phyloP scores from a whole-genome alignment of 2,113 vertebrate species.

The Lagopus muta region DNA sequence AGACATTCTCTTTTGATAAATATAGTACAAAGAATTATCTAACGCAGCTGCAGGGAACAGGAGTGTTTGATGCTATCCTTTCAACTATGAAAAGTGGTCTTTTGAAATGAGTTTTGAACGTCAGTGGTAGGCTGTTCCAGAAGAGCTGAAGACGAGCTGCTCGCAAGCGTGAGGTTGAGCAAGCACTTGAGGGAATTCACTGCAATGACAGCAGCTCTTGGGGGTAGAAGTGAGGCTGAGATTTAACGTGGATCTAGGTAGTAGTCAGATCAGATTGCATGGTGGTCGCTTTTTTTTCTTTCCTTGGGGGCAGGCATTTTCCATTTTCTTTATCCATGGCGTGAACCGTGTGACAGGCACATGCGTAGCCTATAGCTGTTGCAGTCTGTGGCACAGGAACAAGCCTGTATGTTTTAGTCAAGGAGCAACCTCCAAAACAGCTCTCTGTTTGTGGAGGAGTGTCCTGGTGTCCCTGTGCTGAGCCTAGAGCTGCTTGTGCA shows the following conservation, averaged over 20 bases:
- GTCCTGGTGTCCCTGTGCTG: background rate
- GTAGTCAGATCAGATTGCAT: background rate
- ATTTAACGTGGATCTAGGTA: background rate
- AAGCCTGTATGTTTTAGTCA: background rate
- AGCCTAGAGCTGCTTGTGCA: background rate
- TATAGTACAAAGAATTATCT: slow-evolving; percentile 32
- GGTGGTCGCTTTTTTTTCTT: background rate
- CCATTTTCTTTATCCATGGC: background rate
- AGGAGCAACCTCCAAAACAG: background rate
- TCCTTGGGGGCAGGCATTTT: background rate
- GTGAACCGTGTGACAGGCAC: background rate
- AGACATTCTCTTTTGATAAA: background rate
- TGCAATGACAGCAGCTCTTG: background rate
- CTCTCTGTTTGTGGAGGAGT: background rate
- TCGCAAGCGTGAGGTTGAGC: background rate
- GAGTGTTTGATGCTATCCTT: slow-evolving; percentile 27
- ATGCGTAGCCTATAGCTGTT: background rate
- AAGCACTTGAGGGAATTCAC: background rate
- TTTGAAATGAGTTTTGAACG: background rate
- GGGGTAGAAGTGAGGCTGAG: background rate
- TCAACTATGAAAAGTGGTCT: background rate
- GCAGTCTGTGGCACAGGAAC: background rate
- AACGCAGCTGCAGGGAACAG: background rate
- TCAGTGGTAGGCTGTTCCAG: background rate
- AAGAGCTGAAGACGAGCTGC: background rate